A percentile compares a stretch with the other conserved stretches of the same genome.
phyloP scores from a whole-genome alignment of 2,797 vertebrate species.

The Salarias fasciatus region DNA sequence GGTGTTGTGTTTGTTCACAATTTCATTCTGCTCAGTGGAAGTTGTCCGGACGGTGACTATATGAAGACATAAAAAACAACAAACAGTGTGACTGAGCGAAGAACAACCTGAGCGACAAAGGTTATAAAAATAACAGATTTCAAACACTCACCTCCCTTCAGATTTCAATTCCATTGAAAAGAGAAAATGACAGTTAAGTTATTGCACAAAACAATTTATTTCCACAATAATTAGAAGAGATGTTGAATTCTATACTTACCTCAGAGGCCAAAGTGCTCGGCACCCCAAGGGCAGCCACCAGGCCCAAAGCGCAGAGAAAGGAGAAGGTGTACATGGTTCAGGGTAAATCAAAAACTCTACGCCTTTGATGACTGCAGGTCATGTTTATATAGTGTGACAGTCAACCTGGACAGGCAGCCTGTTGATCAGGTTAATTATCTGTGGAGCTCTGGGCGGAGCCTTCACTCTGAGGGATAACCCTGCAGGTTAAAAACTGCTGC shows the following conservation, averaged over 20 bases:
- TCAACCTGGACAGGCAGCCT: no score
- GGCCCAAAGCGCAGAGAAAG: conserved; percentile 34
- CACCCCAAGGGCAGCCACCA: conserved; percentile 47
- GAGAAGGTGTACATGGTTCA: conserved; percentile 2
- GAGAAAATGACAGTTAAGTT: conserved; percentile 5
- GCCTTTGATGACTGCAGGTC: neutral
- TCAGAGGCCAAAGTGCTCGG: conserved; percentile 12
- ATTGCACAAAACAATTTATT: neutral
- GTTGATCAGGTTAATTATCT: no score
- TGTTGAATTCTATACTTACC: conserved; percentile 25
- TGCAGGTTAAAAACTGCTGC: no score
- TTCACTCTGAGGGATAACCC: no score
- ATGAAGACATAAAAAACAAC: neutral
- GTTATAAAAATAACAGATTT: neutral
- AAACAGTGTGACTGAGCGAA: neutral
- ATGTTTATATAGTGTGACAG: conserved; percentile 51
- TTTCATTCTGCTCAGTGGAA: conserved; percentile 28
- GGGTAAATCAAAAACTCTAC: neutral
- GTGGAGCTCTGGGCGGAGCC: no score
- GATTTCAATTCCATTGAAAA: neutral
- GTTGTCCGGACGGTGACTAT: neutral
- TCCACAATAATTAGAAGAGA: neutral
- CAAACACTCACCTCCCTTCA: conserved; percentile 36
- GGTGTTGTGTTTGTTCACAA: conserved; percentile 62
- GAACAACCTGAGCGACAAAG: neutral